Evolutionary conservation across 2,797 vertebrate species (phyloP), one percentile per base, ranked within the genome.

Genomic region (Hypotaenidia okinawae): DNA sequence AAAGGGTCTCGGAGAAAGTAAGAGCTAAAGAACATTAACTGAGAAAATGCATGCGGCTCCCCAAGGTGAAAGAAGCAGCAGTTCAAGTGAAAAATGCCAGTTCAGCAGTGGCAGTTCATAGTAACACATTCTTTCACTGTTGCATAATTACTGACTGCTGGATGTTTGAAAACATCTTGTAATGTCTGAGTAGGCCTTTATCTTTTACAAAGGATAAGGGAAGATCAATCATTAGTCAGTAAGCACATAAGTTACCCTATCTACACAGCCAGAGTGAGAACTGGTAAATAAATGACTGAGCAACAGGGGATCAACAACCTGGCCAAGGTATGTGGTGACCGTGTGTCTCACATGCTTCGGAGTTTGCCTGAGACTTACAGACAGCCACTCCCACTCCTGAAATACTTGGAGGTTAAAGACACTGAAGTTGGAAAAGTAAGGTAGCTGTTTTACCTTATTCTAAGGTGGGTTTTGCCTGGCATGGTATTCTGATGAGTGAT

Each of bases 141-240:
- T 87, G 66, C 7, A 2, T 62, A 70, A 62, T 62, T 89, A 69
- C 25, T 67, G 39, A 41, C 47, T 85, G 49, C 37, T 88, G 51
- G 49, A 16, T 77, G 52, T 84, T 91, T 91, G 59, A 86, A 81
- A 70, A 69, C 30, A 57, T n/a, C 39, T 90, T 74, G 54, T 32
- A 51, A 16, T 7, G 9, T 87, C 72, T 86, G 54, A 59, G 55
- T 4, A 72, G 64, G 73, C 37, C 32, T 66, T 83, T 95, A 62
- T 80, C 79, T 83, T 45, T 75, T 78, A 41, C 32, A 72, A 70
- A 49, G 52, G 3, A 1, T 79, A 66, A 28, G 3, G 89, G 68
- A 39, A 88, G 55, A 47, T 89, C 55, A 85, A 10, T 93, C 79
- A 73, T 89, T 95, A 90, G 43, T 76, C 84, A 83, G 24, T 79